A percentile compares a stretch with the other conserved stretches of the same genome.
phyloP scores from a whole-genome alignment of 30 jellyfish, hydroid and myxozoan species.

The Mastigias papua region DNA sequence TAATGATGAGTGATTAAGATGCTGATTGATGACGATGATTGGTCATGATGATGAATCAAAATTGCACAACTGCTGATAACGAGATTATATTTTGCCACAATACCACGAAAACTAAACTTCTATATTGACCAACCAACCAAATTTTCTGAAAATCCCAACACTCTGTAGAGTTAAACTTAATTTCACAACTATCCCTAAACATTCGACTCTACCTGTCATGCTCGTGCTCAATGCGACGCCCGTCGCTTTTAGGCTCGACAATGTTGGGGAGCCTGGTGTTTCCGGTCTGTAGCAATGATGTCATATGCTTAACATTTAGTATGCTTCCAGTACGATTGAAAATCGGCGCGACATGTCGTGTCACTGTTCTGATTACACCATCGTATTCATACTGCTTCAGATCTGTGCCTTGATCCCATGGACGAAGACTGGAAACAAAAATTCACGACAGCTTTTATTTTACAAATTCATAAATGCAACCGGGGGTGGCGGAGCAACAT shows the following conservation, averaged over 20 bases:
- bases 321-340: conserved; percentile 85
- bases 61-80: too few species aligned
- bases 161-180: too few species aligned
- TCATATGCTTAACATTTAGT: conserved; percentile 37
- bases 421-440: conserved; percentile 81
- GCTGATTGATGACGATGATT: background rate
- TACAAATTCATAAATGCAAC: background rate
- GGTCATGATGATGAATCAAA: background rate
- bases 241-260: conserved; percentile 77
- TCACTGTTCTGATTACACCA: conserved; percentile 87
- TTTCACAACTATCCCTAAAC: too few species aligned
- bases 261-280: conserved; percentile 80
- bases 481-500: too few species aligned
- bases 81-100: too few species aligned
- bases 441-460: background rate
- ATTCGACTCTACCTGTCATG: conserved; percentile 38
- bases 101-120: too few species aligned
- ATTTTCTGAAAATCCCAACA: too few species aligned
- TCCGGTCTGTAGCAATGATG: conserved; percentile 23
- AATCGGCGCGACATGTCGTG: conserved; percentile 86
- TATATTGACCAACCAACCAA: too few species aligned
- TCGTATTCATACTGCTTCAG: conserved; percentile 86
- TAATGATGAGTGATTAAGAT: background rate
- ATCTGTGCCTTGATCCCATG: conserved; percentile 98
- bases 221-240: conserved; percentile 22